phyloP scores from a whole-genome alignment of 2,113 vertebrate genomes.

The Cheirogaleus medius region DNA sequence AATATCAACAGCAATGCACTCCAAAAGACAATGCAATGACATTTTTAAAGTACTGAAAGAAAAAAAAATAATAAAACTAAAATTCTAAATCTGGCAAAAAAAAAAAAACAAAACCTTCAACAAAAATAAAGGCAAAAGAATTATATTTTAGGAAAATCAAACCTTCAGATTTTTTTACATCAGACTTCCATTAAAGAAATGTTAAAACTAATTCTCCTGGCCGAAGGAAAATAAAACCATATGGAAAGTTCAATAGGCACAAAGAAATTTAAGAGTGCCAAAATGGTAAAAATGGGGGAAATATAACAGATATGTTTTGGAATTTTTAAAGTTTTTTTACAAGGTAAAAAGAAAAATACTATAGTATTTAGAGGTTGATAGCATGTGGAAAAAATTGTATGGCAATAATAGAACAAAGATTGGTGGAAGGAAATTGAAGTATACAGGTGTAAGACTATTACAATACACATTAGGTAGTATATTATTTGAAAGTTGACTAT shows the following conservation, averaged over 20 bases:
- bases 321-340: constrained; percentile 32
- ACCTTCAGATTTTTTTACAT: not conserved
- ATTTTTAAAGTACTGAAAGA: not conserved
- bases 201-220: not conserved
- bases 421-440: not conserved
- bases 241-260: not conserved
- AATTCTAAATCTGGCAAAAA: not conserved
- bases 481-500: not conserved
- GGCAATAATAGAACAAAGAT: not conserved
- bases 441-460: not conserved
- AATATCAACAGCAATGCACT: not conserved
- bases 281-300: not conserved
- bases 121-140: not conserved
- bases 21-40: not conserved
- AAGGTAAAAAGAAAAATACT: not conserved
- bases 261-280: not conserved
- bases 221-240: not conserved
- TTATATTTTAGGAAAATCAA: not conserved
- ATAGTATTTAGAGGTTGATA: not conserved
- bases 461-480: not conserved
- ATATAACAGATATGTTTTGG: not conserved
- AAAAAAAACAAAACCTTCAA: no score
- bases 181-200: not conserved
- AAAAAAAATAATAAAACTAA: not conserved
- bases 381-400: not conserved